A percentile compares a stretch with the other conserved stretches of the same genome.
phyloP scores from a whole-genome alignment of 1,140 invertebrate genomes.

The Heliconius melpomene region DNA sequence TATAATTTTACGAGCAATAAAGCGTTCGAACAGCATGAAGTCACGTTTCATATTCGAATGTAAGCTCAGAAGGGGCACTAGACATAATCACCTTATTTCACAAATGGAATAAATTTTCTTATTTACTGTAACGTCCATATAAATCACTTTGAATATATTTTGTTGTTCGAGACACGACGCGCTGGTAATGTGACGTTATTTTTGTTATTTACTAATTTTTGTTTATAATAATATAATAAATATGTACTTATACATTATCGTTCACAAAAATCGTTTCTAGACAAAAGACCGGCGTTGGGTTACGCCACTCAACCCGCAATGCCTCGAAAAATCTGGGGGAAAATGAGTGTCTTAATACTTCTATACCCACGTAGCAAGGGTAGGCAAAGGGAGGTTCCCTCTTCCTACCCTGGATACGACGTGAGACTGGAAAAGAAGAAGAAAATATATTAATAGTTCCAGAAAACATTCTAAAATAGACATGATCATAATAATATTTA shows the following conservation, averaged over 20 bases:
- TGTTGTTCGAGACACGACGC: not conserved
- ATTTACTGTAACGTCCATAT: conserved; percentile 29
- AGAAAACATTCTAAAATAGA: not conserved
- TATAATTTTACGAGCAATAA: conserved; percentile 4
- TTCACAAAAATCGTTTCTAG: too few relatives aligned
- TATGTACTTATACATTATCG: too few relatives aligned
- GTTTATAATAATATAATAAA: too few relatives aligned
- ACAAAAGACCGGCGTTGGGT: too few relatives aligned
- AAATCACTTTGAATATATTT: conserved; percentile 5
- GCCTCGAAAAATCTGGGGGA: too few relatives aligned
- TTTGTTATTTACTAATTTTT: not conserved
- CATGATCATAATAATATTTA: not conserved
- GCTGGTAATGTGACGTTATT: not conserved
- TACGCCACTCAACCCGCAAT: too few relatives aligned
- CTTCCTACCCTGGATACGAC: too few relatives aligned
- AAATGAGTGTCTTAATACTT: too few relatives aligned
- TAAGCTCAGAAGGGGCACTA: conserved; percentile 30
- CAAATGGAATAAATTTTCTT: conserved; percentile 37
- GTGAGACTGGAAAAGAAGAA: too few relatives aligned
- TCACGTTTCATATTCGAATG: conserved; percentile 30
- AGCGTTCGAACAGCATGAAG: conserved; percentile 16
- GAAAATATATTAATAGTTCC: not conserved
- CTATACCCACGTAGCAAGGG: too few relatives aligned
- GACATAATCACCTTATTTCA: conserved; percentile 30
- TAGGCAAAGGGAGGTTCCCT: too few relatives aligned